Conservation (phyloP, 2,797 vertebrate genomes). For the Hippocampus kuda region DNA sequence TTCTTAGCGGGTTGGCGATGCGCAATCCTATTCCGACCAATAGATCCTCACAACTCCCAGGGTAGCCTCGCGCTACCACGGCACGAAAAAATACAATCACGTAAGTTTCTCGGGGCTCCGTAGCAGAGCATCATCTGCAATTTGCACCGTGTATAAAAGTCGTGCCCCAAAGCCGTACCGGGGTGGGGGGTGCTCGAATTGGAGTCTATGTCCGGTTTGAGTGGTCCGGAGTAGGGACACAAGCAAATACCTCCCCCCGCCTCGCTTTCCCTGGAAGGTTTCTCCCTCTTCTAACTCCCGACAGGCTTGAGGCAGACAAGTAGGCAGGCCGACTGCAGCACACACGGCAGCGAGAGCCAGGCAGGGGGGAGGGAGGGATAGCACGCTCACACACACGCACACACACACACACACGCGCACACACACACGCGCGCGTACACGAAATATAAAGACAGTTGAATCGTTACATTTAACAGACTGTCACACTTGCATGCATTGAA, state of each 20-base stretch:
- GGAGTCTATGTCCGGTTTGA: slow-evolving; percentile 7
- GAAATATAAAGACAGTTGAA: neutral
- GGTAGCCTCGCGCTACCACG: slow-evolving; percentile 6
- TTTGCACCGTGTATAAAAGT: slow-evolving; percentile 10
- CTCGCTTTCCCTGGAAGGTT: slow-evolving; percentile 34
- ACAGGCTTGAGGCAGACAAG: slow-evolving; percentile 36
- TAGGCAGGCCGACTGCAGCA: slow-evolving; percentile 41
- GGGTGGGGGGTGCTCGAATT: neutral
- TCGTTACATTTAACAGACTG: neutral
- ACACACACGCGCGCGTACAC: neutral
- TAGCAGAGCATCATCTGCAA: slow-evolving; percentile 2
- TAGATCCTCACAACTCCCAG: slow-evolving; percentile 33
- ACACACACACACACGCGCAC: neutral
- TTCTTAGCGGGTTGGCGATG: slow-evolving; percentile 29
- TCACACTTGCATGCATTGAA: neutral
- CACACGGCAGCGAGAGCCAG: slow-evolving; percentile 47
- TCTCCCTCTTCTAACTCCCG: slow-evolving; percentile 31
- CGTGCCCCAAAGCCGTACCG: slow-evolving; percentile 6
- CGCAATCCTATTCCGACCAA: slow-evolving; percentile 44
- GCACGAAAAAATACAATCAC: slow-evolving; percentile 8
- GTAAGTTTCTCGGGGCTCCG: slow-evolving; percentile 39
- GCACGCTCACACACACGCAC: neutral
- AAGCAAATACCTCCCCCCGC: slow-evolving; percentile 5
- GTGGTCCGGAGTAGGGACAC: slow-evolving; percentile 35
- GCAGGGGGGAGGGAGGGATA: slow-evolving; percentile 31